phyloP scores from a whole-genome alignment of 2,797 vertebrate species.

The Momotus momota region DNA sequence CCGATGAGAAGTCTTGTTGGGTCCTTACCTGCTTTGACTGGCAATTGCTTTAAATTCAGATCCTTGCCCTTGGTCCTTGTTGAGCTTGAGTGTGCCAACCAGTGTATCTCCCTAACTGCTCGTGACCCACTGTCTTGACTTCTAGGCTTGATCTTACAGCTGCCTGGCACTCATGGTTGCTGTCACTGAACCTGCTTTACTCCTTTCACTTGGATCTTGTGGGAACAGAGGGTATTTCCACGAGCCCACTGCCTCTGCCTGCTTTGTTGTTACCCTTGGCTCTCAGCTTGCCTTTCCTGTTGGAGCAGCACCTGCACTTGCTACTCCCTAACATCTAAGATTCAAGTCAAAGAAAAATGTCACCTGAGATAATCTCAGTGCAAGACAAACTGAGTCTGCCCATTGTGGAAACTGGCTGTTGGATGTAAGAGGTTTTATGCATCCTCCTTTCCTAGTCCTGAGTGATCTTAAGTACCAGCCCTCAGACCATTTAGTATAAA shows the following conservation, averaged over 20 bases:
- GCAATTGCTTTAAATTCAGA: background rate
- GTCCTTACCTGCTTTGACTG: background rate
- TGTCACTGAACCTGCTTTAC: background rate
- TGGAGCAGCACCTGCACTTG: background rate
- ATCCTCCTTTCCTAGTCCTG: background rate
- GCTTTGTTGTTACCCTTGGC: background rate
- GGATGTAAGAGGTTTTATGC: background rate
- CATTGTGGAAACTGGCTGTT: background rate
- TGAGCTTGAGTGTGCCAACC: background rate
- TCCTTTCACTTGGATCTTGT: background rate
- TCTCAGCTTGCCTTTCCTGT: background rate
- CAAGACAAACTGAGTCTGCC: background rate
- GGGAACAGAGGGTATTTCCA: background rate
- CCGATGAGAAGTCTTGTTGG: background rate
- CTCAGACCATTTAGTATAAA: background rate
- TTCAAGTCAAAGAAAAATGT: background rate
- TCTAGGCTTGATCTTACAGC: background rate
- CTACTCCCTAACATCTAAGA: background rate
- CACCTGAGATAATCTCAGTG: background rate
- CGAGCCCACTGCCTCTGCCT: background rate
- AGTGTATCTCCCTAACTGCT: background rate
- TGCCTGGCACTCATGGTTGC: background rate
- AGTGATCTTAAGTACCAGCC: background rate
- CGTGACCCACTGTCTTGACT: background rate
- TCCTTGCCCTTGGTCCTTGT: background rate